These are phyloP conservation scores for Coboldia fuscipes DNA, from an alignment of 1,140 invertebrate genomes.

Conservation along the genomic window DNA sequence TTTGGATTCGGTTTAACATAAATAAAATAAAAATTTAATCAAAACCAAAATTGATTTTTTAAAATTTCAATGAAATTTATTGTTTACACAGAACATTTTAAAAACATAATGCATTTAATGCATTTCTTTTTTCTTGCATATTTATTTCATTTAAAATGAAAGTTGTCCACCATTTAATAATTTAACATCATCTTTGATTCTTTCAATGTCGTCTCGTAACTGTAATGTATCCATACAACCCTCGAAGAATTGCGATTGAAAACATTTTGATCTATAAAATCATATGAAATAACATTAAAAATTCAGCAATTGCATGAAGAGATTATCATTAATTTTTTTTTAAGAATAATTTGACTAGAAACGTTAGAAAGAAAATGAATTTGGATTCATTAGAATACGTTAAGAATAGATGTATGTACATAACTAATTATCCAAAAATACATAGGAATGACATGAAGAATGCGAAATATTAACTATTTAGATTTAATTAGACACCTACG, in stretches of 20 bases:
- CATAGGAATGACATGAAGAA: too few relatives aligned
- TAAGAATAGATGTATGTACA: too few relatives aligned
- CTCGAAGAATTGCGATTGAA: conserved; percentile 53
- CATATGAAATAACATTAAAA: not conserved
- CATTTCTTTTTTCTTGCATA: not conserved
- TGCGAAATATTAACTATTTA: too few relatives aligned
- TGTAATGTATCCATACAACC: conserved; percentile 47
- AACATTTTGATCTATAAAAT: conserved; percentile 12
- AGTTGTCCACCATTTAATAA: conserved; percentile 43
- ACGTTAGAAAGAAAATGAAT: too few relatives aligned
- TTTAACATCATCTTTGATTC: conserved; percentile 43
- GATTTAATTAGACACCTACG: too few relatives aligned
- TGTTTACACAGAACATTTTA: too few relatives aligned
- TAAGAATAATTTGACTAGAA: too few relatives aligned
- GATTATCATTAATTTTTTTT: too few relatives aligned
- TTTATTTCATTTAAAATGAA: not conserved
- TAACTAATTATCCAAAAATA: too few relatives aligned
- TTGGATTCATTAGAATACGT: too few relatives aligned
- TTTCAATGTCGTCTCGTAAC: conserved; percentile 37
- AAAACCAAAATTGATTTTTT: not conserved
- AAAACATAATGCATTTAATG: too few relatives aligned
- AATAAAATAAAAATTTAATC: not conserved
- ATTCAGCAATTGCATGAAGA: too few relatives aligned
- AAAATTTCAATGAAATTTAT: not conserved
- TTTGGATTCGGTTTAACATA: not conserved